These are phyloP conservation scores for Lepidiolamprologus cunningtoni DNA, from an alignment of 2,113 vertebrate species.

Conservation along the genomic window DNA sequence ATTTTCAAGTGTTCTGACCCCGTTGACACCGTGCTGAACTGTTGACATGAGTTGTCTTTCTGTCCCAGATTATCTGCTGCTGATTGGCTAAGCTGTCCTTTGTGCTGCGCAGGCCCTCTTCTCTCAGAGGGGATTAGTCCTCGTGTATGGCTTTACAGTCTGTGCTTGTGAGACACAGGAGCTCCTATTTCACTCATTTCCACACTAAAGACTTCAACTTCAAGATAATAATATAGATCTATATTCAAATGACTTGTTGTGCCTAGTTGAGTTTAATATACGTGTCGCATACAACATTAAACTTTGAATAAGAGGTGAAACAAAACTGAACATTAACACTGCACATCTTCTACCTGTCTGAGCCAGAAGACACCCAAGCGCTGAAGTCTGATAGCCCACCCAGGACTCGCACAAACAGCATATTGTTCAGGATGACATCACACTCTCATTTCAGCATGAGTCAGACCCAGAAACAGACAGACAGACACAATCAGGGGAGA, in stretches of 20 bases:
- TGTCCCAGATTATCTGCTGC: constrained; percentile 27
- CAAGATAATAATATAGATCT: neutral
- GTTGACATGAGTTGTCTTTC: constrained; percentile 29
- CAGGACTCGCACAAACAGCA: constrained; percentile 38
- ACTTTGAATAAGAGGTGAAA: neutral
- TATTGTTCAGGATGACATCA: constrained; percentile 50
- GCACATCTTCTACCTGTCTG: neutral
- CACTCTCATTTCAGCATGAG: constrained; percentile 10
- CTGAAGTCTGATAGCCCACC: constrained; percentile 3
- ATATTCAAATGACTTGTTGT: neutral
- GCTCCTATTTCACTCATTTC: neutral
- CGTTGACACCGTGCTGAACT: constrained; percentile 18
- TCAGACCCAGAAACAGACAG: neutral
- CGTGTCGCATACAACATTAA: neutral
- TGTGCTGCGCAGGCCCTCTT: neutral
- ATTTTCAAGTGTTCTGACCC: constrained; percentile 8
- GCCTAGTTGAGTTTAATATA: neutral
- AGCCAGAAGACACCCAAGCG: neutral
- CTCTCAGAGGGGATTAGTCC: constrained; percentile 23
- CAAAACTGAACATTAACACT: neutral
- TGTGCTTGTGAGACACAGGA: neutral
- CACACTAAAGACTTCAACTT: neutral
- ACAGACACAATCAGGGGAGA: neutral
- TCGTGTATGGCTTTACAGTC: neutral
- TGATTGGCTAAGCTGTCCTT: constrained; percentile 37